Base-by-base conservation (phyloP, 2,797 vertebrate species). In the Masticophis lateralis region DNA sequence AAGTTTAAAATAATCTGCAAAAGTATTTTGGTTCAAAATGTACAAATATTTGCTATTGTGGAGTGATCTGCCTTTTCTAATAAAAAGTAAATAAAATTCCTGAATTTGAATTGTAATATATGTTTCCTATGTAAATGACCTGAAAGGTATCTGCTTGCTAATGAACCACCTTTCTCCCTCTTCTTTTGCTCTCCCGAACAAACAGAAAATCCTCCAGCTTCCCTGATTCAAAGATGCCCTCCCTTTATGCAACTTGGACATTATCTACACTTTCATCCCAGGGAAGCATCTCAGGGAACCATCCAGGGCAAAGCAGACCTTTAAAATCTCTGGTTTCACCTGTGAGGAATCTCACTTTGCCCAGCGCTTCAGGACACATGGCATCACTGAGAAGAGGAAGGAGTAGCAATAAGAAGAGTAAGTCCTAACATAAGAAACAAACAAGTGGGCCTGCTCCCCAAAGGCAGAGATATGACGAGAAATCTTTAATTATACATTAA, bases 161-260 rank as follows among this genome's bases (percentile, higher is more conserved):
- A 83, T 47, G 37, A 22, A 47, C 66, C 88, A 87, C 86, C 20
- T 88, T 95, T 79, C 91, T 32, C 90, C n/a, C 18, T 94, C 88
- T n/a, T 61, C 37, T 51, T 88, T 91, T 69, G 11, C 57, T 91
- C 59, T 93, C 57, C 90, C 32, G 12, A 88, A 94, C 86, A 47
- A 92, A 59, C 97, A 99, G 99, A 98, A 99, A 98, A 86, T 98
- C 98, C 2, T 98, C 98, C 10, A 98, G 97, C 92, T 98, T 98
- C 92, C 90, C 98, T 1, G 99, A 99, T 95, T 97, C 98, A 25
- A 99, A 98, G 97, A 97, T 97, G 83, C 97, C 98, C 47, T 97
- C 97, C 87, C 93, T 98, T 56, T 98, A 97, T 18, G 91, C 98
- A 94, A 97, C 97, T 0, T 97, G 97, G 93, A 96, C 98, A 0